Evolutionary conservation across 2,888 invertebrate species (phyloP).

Genomic region (Drosophila falleni): DNA sequence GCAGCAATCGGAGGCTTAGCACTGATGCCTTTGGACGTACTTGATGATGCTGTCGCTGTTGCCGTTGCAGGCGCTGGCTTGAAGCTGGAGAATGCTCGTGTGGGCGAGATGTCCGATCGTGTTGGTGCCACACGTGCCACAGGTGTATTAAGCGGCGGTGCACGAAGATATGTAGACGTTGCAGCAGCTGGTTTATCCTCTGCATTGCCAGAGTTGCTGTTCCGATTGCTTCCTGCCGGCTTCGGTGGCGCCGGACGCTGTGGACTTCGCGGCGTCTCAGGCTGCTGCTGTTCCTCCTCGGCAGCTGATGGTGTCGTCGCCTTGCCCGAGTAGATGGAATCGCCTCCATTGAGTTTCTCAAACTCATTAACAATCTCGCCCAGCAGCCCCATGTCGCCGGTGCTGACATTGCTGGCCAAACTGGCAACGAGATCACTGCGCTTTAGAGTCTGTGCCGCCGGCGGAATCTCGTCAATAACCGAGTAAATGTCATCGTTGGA

Average conservation of each 20-base stretch:
- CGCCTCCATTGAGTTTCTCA: slow-evolving; percentile 93
- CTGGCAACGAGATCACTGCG: slow-evolving; percentile 84
- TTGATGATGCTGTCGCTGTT: slow-evolving; percentile 20
- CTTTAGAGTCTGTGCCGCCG: slow-evolving; percentile 83
- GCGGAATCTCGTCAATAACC: slow-evolving; percentile 92
- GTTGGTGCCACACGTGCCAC: slow-evolving; percentile 85
- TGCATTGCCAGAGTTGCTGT: slow-evolving; percentile 30
- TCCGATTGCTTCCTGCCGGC: slow-evolving; percentile 80
- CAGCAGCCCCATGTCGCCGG: slow-evolving; percentile 90
- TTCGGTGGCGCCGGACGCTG: slow-evolving; percentile 87
- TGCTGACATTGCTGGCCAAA: slow-evolving; percentile 57
- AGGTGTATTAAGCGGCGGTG: slow-evolving; percentile 90
- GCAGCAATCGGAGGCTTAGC: slow-evolving; percentile 16
- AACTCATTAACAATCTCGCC: slow-evolving; percentile 96
- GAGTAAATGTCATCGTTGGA: slow-evolving; percentile 94
- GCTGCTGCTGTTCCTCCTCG: slow-evolving; percentile 74
- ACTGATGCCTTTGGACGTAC: slow-evolving; percentile 21
- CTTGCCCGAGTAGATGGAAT: slow-evolving; percentile 93
- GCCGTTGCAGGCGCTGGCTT: slow-evolving; percentile 70
- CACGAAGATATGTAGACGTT: slow-evolving; percentile 89
- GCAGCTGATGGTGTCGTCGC: slow-evolving; percentile 85
- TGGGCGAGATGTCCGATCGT: slow-evolving; percentile 81
- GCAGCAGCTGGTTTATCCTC: slow-evolving; percentile 81
- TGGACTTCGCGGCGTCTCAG: slow-evolving; percentile 85
- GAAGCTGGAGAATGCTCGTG: slow-evolving; percentile 84